Conservation (phyloP, 2,113 vertebrate genomes). For the Cinclus mexicanus region DNA sequence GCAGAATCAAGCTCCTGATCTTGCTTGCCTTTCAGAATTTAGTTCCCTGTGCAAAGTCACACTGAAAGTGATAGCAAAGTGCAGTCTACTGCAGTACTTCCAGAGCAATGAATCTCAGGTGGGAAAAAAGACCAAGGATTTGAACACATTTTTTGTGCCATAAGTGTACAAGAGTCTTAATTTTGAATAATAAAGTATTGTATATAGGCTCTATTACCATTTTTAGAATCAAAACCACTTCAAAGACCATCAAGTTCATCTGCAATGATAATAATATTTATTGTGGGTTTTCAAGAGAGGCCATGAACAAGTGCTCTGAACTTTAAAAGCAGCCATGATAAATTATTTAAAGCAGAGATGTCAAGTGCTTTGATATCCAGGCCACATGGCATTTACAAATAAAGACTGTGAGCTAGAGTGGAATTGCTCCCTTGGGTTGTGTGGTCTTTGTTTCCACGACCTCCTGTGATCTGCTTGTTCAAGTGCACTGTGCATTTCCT, state of each 20-base stretch:
- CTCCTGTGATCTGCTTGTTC: background rate
- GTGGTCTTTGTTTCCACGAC: conserved; percentile 51
- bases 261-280: conserved; percentile 20
- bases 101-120: background rate
- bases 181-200: background rate
- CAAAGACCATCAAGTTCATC: conserved; percentile 11
- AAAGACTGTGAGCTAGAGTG: background rate
- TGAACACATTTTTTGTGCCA: background rate
- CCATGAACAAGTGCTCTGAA: conserved; percentile 39
- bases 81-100: background rate
- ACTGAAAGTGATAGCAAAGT: background rate
- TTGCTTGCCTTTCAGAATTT: background rate
- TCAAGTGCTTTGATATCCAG: conserved; percentile 44
- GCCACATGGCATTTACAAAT: background rate
- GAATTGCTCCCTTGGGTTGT: conserved; percentile 41
- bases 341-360: conserved; percentile 29
- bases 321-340: conserved; percentile 27
- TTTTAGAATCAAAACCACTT: conserved; percentile 41
- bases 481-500: background rate
- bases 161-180: background rate
- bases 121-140: background rate
- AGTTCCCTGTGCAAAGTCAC: background rate
- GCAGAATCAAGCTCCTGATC: background rate
- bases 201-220: background rate
- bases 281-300: background rate